Conservation (phyloP, 2,888 invertebrate genomes). For the Rhogogaster chlorosoma region DNA sequence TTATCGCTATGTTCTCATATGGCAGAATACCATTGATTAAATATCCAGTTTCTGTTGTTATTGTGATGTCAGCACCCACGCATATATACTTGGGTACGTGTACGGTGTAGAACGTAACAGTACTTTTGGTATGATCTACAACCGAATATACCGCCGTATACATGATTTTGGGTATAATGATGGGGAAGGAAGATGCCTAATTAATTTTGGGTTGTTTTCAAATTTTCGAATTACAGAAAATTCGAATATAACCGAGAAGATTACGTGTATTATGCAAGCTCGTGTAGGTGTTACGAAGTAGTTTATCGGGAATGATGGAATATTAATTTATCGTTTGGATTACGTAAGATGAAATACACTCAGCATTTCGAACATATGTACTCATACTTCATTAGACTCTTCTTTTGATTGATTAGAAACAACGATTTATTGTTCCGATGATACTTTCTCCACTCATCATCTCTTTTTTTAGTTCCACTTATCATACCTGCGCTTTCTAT, state of each 20-base stretch:
- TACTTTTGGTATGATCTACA: background rate
- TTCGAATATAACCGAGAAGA: background rate
- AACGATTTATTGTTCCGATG: background rate
- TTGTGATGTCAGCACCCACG: background rate
- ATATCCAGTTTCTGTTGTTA: background rate
- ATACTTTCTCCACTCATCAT: background rate
- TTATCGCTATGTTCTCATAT: background rate
- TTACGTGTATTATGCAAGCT: background rate
- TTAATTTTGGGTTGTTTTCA: background rate
- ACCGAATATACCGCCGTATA: conserved; percentile 2
- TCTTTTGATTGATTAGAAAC: background rate
- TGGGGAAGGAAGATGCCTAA: background rate
- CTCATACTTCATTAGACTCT: background rate
- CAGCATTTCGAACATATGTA: background rate
- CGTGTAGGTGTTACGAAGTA: background rate
- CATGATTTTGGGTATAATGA: background rate
- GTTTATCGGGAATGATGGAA: background rate
- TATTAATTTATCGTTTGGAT: background rate
- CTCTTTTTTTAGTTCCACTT: background rate
- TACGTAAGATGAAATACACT: background rate
- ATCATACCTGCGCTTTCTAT: background rate
- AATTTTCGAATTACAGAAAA: background rate
- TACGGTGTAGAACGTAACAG: background rate
- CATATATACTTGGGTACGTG: background rate
- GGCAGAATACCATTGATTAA: background rate